Evolutionary conservation across 2,888 invertebrate species (phyloP).

Genomic region (Entomobrya proxima): DNA sequence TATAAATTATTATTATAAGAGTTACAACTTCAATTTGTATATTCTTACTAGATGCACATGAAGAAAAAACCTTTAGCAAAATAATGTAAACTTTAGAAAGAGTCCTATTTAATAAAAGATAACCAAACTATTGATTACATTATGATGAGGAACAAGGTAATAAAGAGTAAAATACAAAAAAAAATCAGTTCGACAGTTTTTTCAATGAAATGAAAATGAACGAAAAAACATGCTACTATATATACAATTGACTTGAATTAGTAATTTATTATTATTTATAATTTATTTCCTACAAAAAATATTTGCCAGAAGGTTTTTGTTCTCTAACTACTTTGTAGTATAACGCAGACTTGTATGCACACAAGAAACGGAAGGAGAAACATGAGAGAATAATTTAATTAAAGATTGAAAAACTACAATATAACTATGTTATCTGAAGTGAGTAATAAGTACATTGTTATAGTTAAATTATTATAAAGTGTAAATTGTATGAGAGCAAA

Average conservation of each 20-base stretch:
- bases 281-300: slow-evolving; percentile 3
- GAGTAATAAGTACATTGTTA: slow-evolving; percentile 46
- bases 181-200: background rate
- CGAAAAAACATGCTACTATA: background rate
- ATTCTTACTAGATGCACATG: background rate
- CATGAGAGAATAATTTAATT: background rate
- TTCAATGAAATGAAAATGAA: background rate
- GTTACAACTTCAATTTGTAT: background rate
- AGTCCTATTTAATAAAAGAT: background rate
- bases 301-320: slow-evolving; percentile 14
- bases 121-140: background rate
- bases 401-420: background rate
- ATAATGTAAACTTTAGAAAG: background rate
- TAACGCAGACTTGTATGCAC: background rate
- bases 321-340: background rate
- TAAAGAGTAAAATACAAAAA: background rate
- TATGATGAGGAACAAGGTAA: slow-evolving; percentile 54
- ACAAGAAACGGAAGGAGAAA: background rate
- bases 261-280: background rate
- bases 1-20: no score
- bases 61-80: background rate
- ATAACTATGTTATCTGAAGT: slow-evolving; percentile 6
- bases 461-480: slow-evolving; percentile 35
- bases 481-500: slow-evolving; percentile 45
- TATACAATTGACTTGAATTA: slow-evolving; percentile 26